Evolutionary conservation across 2,888 invertebrate species (phyloP), one percentile per base, ranked within the genome.

Genomic region (Campopleginae sp.): DNA sequence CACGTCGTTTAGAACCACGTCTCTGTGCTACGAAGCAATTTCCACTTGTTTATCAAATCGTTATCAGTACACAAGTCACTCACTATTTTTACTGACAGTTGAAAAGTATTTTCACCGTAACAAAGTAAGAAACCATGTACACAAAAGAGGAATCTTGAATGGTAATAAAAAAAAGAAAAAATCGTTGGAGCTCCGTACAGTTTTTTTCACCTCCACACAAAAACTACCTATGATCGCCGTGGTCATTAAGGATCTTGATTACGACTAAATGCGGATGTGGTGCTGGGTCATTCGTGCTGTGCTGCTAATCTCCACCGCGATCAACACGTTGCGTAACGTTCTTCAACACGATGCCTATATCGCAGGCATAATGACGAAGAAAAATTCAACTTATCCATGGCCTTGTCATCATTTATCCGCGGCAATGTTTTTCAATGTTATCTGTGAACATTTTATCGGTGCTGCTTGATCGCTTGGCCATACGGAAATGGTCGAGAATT

Each of bases 1-100:
- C 71, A 88, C 12, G 19, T 88, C 0, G 10, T 87, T 17, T 78
- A 72, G 70, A 3, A 1, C 23, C 12, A 48, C 66, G 46, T 44
- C 3, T 1, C 14, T 19, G 17, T 19, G n/a, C n/a, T 27, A 68
- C 17, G 23, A 4, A 48, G 7, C 19, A 23, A 23, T 19, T 19
- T 23, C 2, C 38, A 6, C 12, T 17, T 42, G 14, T 42, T 65
- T 1, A 38, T 1, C 63, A 33, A 17, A 8, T 33, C 8, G 31
- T 33, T 33, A 33, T 63, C 33, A 2, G 7, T 38, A n/a, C 33
- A 10, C n/a, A n/a, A 65, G 33, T 6, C 14, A 58, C 58, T 27
- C 27, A 58, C 27, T 58, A 58, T 27, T 58, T 5, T 7, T 51
- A 19, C 51, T 51, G 19, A 51, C 10, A 51, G 10, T 51, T 51